phyloP scores from a whole-genome alignment of 2,797 vertebrate species.

The Micromesistius poutassou region DNA sequence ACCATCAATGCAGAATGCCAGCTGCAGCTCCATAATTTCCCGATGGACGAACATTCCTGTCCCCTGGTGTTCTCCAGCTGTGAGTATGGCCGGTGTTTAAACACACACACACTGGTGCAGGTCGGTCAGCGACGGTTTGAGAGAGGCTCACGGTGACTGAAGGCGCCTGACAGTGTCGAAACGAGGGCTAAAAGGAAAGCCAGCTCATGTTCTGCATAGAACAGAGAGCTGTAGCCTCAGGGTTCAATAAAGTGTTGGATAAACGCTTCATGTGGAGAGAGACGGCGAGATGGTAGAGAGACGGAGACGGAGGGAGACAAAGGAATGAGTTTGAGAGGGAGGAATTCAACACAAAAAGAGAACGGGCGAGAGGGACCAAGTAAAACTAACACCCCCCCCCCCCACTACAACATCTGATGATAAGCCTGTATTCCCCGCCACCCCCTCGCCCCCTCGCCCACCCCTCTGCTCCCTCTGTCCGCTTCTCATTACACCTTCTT shows the following conservation, averaged over 20 bases:
- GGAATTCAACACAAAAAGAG: too few relatives aligned
- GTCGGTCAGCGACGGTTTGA: not conserved
- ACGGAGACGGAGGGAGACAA: not conserved
- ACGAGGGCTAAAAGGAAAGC: too few relatives aligned
- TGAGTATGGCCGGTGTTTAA: constrained; percentile 68
- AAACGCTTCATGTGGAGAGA: not conserved
- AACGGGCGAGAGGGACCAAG: too few relatives aligned
- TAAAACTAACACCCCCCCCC: too few relatives aligned
- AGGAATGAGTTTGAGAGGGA: too few relatives aligned
- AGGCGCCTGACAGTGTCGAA: too few relatives aligned
- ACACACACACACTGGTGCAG: not conserved
- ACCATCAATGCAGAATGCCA: constrained; percentile 94
- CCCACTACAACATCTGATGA: too few relatives aligned
- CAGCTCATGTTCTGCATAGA: too few relatives aligned
- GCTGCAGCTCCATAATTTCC: constrained; percentile 92
- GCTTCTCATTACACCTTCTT: not conserved
- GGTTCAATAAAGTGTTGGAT: too few relatives aligned
- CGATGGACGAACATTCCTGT: constrained; percentile 93
- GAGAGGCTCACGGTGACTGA: not conserved
- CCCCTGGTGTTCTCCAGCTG: constrained; percentile 94
- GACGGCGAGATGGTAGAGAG: not conserved
- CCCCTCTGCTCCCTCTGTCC: not conserved
- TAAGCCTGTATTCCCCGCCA: not conserved
- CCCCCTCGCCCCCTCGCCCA: too few relatives aligned
- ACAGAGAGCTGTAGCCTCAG: too few relatives aligned